Percentiles rank a stretch among this genome's conserved stretches.
Conservation (phyloP, 1,140 invertebrate genomes). For the Hormaphis cornu region DNA sequence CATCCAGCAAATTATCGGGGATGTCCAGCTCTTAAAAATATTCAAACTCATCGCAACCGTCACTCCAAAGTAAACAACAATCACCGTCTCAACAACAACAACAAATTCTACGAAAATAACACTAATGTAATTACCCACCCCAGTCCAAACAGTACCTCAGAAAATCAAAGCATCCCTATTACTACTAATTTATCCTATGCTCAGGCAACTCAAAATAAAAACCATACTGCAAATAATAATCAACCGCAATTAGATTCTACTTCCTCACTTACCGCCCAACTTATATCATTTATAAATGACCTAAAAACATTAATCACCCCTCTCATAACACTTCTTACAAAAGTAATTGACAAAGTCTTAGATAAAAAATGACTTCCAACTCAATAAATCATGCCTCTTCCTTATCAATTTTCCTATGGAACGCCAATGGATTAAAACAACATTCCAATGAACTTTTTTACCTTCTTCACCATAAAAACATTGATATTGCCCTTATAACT, state of each 20-base stretch:
- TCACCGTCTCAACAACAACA: background rate
- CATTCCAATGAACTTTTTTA: background rate
- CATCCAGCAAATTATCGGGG: constrained; percentile 42
- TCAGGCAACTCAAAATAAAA: background rate
- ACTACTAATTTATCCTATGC: no score
- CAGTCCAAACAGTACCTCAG: no score
- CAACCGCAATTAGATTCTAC: no score
- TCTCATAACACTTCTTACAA: background rate
- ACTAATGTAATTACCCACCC: background rate
- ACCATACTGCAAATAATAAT: background rate
- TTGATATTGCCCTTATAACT: background rate
- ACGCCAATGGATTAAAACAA: background rate
- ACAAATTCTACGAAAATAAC: background rate
- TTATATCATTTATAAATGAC: background rate
- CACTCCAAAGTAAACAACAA: no score
- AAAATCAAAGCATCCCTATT: no score
- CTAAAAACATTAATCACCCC: background rate
- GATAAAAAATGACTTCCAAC: no score
- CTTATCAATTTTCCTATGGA: background rate
- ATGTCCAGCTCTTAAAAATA: constrained; percentile 27
- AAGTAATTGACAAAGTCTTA: background rate
- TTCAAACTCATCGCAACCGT: no score
- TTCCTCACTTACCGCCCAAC: background rate
- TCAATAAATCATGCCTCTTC: background rate
- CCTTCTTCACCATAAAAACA: background rate